These are phyloP conservation scores for Dromaius novaehollandiae DNA, from an alignment of 2,113 vertebrate species.

Conservation along the genomic window DNA sequence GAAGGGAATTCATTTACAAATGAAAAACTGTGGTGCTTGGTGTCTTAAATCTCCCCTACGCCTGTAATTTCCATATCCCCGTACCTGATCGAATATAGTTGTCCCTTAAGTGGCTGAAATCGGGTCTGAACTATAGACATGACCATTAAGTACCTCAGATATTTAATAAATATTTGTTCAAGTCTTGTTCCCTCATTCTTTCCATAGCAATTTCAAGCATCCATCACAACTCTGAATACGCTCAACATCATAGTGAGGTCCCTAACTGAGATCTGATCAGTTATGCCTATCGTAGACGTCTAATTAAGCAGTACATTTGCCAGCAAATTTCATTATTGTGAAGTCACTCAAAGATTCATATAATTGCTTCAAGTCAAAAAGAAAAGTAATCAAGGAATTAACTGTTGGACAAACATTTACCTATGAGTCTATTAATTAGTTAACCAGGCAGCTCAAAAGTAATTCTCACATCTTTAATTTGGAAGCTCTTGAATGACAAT, in stretches of 20 bases:
- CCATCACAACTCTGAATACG: background rate
- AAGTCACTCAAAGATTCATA: background rate
- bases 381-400: conserved; percentile 21
- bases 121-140: background rate
- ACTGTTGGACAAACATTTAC: conserved; percentile 50
- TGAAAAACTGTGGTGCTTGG: background rate
- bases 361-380: background rate
- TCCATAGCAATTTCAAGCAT: background rate
- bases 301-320: conserved; percentile 2
- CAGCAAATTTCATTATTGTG: background rate
- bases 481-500: background rate
- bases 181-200: background rate
- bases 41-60: background rate
- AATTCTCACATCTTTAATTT: conserved; percentile 4
- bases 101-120: background rate
- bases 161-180: background rate
- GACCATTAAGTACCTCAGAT: background rate
- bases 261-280: background rate
- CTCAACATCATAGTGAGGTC: background rate
- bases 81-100: background rate
- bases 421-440: background rate
- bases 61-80: background rate
- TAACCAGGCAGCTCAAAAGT: background rate
- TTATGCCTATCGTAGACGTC: background rate
- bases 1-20: background rate